A percentile compares a stretch with the other conserved stretches of the same genome.
Conservation (phyloP, 2,888 invertebrate species). For the Steromphala cineraria region DNA sequence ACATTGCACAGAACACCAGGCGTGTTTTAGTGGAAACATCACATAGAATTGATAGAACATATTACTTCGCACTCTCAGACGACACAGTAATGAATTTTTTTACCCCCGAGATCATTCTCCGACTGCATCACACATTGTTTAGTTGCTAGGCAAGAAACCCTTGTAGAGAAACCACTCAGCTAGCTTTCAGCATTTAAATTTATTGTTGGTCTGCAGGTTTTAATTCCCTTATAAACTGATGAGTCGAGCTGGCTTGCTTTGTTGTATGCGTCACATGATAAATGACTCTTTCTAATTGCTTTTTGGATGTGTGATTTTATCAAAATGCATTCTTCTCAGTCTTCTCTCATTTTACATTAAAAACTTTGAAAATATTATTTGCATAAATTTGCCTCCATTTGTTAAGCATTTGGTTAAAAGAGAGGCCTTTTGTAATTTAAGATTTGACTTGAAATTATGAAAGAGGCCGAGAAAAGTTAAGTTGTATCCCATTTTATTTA, state of each 20-base stretch:
- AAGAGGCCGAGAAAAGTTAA: no score
- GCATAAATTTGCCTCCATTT: no score
- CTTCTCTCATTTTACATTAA: no score
- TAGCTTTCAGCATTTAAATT: background rate
- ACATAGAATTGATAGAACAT: constrained; percentile 5
- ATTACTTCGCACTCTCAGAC: background rate
- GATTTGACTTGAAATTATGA: no score
- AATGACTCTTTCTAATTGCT: no score
- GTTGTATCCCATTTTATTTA: no score
- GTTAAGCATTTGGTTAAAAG: no score
- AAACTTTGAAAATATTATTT: no score
- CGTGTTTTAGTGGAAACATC: background rate
- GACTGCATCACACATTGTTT: background rate
- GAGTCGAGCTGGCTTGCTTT: background rate
- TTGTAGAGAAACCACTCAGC: no score
- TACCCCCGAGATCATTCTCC: background rate
- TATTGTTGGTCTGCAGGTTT: background rate
- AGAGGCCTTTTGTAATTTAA: no score
- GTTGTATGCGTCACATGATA: background rate
- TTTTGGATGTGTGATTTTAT: no score
- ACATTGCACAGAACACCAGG: background rate
- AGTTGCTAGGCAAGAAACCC: background rate
- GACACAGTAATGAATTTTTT: background rate
- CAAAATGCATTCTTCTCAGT: no score
- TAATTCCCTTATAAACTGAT: background rate